Percentiles rank a stretch among this genome's conserved stretches.
These are phyloP conservation scores for Rhinoderma darwinii DNA, from an alignment of 2,113 vertebrate genomes.

Conservation along the genomic window DNA sequence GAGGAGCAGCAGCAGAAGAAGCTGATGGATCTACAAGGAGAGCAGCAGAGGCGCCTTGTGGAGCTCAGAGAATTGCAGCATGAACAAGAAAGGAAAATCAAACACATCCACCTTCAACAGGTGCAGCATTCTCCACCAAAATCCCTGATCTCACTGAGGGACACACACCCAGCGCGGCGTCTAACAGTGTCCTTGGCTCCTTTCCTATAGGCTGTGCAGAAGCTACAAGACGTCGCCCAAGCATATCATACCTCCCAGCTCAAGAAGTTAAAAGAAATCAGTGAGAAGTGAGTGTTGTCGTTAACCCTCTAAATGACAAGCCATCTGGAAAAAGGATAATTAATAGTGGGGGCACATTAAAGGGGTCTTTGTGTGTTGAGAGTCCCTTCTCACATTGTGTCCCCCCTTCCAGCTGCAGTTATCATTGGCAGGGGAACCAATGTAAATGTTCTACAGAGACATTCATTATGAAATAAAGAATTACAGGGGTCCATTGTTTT, in stretches of 20 bases:
- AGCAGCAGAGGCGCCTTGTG: slow-evolving; percentile 79
- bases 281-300: slow-evolving; percentile 76
- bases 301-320: background rate
- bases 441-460: no score
- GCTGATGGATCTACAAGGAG: slow-evolving; percentile 72
- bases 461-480: no score
- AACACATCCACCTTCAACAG: slow-evolving; percentile 75
- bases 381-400: background rate
- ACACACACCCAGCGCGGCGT: background rate
- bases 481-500: no score
- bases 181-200: slow-evolving; percentile 5
- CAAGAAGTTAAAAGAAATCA: slow-evolving; percentile 82
- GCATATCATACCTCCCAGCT: slow-evolving; percentile 77
- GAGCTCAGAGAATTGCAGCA: slow-evolving; percentile 75
- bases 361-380: background rate
- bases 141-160: background rate
- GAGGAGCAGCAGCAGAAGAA: slow-evolving; percentile 71
- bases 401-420: background rate
- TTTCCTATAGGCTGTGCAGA: slow-evolving; percentile 72
- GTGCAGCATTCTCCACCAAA: slow-evolving; percentile 61
- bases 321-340: background rate
- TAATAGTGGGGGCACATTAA: background rate
- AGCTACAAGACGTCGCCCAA: slow-evolving; percentile 75
- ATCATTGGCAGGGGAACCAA: background rate
- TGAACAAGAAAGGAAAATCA: slow-evolving; percentile 72